Evolutionary conservation across 2,888 invertebrate species (phyloP), one percentile per base, ranked within the genome.

Genomic region (Heteropelma amictum): DNA sequence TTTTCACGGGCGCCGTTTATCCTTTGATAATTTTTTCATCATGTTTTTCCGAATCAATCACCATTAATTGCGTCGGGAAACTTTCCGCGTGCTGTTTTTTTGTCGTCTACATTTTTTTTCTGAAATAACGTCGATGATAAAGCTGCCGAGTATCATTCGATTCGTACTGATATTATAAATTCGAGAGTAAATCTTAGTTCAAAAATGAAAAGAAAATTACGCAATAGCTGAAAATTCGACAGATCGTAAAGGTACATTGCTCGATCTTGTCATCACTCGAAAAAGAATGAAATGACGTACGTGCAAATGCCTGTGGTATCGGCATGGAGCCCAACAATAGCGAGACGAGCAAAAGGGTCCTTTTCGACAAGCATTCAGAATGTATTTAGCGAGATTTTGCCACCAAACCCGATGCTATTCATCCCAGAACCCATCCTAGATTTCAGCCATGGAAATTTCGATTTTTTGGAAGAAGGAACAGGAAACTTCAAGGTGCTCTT

Each of bases 371-470:
- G 77, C 79, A 82, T 87, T 86, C 85, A 84, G 80, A 77, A 80
- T 76, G 83, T 84, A 83, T 87, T 86, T 86, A 85, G 83, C 82
- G 74, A 80, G 71, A 76, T 82, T 83, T 79, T 79, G 61, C 72
- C 79, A 76, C 60, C n/a, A 23, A n/a, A n/a, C n/a, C n/a, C n/a
- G n/a, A n/a, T n/a, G n/a, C n/a, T n/a, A n/a, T n/a, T n/a, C n/a
- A n/a, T n/a, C n/a, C n/a, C n/a, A n/a, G n/a, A n/a, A n/a, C n/a
- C n/a, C n/a, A n/a, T n/a, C n/a, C n/a, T n/a, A n/a, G n/a, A n/a
- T n/a, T n/a, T n/a, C n/a, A n/a, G n/a, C 53, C 85, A 80, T 85
- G 83, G 73, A 85, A 83, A 83, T 85, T 70, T 56, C 68, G 53
- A 74, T 80, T 77, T 78, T 72, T 70, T 74, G 76, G 70, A 68